Evolutionary conservation across 2,113 vertebrate genomes (phyloP), one percentile per base, ranked within the genome.

Genomic region (Ariopsis seemanni): DNA sequence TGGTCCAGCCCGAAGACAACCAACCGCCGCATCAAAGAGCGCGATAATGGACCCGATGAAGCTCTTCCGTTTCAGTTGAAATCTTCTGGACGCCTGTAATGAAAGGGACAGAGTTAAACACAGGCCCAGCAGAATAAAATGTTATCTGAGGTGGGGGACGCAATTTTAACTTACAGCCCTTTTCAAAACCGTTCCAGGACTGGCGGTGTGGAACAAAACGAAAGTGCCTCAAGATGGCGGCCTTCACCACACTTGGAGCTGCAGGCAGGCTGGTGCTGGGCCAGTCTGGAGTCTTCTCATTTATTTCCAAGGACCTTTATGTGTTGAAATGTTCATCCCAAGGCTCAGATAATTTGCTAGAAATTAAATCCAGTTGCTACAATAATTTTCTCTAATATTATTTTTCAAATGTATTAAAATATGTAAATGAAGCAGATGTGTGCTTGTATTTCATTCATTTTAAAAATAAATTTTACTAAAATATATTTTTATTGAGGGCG

Each of bases 221-320:
- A 60, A 81, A 60, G 50, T 18, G 62, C 90, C 88, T 90, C 86
- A 90, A 90, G 90, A 87, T 90, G 90, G 90, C 90, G 86, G 87
- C 88, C 86, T 83, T 87, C 75, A 18, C 85, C 69, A 15, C 25
- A 25, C 57, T 88, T 84, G 12, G 69, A 75, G 22, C 18, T 0
- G 14, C 20, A 5, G 22, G 10, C 55, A 60, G 17, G 55, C 57
- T 34, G 75, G 8, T n/a, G 52, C 6, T 8, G 77, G 53, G 8
- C 17, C 20, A 57, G 78, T 11, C 2, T 18, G 10, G 72, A 48
- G 4, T 58, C 15, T 18, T 1, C 10, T 80, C 53, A 53, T 53
- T 77, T 22, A 81, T 17, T 27, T 1, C 11, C 18, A 34, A 12
- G 7, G 11, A 20, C 20, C 18, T 75, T 25, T 5, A 9, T 11